Base-by-base conservation (phyloP, 2,797 vertebrate species). In the Siniperca scherzeri region DNA sequence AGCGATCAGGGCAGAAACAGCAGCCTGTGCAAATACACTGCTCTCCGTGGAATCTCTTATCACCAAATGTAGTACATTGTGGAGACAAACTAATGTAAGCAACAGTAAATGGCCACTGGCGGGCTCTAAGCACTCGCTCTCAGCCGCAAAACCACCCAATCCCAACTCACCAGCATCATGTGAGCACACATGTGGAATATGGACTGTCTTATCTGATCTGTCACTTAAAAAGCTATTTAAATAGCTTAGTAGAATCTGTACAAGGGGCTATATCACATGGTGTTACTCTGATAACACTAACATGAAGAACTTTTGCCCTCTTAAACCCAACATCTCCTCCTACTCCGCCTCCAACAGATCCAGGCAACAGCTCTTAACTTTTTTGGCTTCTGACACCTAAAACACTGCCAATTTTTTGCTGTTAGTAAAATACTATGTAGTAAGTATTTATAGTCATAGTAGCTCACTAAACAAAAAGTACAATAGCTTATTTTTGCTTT, bases 21-120 rank as follows among this genome's bases (percentile, higher is more conserved):
- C 64, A 65, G 69, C 56, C 65, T 71, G 71, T 57, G 64, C 27
- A 7, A 70, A 56, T 3, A 61, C 33, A 33, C 13, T 36, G 48
- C 70, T 57, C n/a, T 70, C 74, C 6, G 27, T 44, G 25, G 48
- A 85, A 74, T 75, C 48, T 53, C 44, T 85, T 74, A 90, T 87
- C 82, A 56, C 69, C 25, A 59, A 75, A 75, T 12, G 38, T 48
- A 72, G 80, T 48, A 36, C 25, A 59, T 68, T 69, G 70, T 48
- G 68, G 67, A 66, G 33, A 73, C 42, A 78, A 64, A 65, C 53
- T 67, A 69, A 83, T 59, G 65, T 65, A 79, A 90, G 78, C 80
- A 80, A 59, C 61, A 50, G 69, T 59, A 82, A 71, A 79, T 21
- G 74, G 74, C 77, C 69, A 53, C 55, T 19, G 81, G 52, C 42